Conservation (phyloP, 2,797 vertebrate species). For the Siniperca obscura region DNA sequence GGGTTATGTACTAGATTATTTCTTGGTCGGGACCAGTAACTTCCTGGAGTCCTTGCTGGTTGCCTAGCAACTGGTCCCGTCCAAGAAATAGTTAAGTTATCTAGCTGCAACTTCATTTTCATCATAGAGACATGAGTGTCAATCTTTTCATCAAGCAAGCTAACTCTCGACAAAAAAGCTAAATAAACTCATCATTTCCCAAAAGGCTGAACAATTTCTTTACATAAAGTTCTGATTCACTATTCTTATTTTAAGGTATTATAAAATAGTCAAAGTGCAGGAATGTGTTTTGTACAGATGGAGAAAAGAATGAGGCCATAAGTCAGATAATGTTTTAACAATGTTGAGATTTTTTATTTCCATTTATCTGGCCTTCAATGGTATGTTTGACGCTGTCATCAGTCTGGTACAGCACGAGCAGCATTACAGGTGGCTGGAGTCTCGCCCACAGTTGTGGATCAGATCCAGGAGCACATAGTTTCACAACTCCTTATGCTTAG, state of each 20-base stretch:
- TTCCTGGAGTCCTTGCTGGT: neutral
- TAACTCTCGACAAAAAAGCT: neutral
- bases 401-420: constrained; percentile 49
- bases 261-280: neutral
- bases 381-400: constrained; percentile 51
- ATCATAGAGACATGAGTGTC: neutral
- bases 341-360: constrained; percentile 75
- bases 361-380: constrained; percentile 68
- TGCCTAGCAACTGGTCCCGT: neutral
- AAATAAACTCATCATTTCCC: neutral
- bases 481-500: constrained; percentile 51
- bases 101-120: neutral
- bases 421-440: constrained; percentile 55
- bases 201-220: neutral
- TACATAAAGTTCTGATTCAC: neutral
- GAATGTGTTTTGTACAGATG: neutral
- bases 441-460: constrained; percentile 33
- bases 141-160: neutral
- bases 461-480: constrained; percentile 53
- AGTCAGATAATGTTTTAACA: constrained; percentile 57
- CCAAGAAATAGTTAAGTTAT: neutral
- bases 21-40: neutral
- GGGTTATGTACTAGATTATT: neutral
- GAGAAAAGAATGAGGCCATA: constrained; percentile 37
- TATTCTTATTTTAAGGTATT: neutral